These are phyloP conservation scores for Chiridota heheva DNA, from an alignment of 35 echinoderm and acorn worm genomes.

Conservation along the genomic window DNA sequence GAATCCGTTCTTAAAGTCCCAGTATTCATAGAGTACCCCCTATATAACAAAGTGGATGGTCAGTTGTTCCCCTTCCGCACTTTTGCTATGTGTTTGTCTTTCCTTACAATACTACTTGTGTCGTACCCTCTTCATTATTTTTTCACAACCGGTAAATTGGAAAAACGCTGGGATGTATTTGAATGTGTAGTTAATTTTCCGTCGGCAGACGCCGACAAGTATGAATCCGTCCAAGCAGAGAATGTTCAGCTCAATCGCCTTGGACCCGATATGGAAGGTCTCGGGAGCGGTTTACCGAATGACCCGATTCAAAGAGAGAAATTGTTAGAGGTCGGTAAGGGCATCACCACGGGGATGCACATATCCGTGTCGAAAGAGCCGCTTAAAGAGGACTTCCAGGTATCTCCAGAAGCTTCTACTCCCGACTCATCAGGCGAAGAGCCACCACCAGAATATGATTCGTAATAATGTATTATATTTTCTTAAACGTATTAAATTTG, in stretches of 20 bases:
- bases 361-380: slow-evolving; percentile 89
- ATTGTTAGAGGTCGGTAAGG: slow-evolving; percentile 70
- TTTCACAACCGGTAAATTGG: slow-evolving; percentile 45
- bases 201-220: background rate
- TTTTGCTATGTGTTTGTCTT: slow-evolving; percentile 62
- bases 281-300: slow-evolving; percentile 47
- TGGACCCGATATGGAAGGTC: slow-evolving; percentile 50
- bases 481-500: too few species aligned
- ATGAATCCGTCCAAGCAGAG: slow-evolving; percentile 65
- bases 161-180: slow-evolving; percentile 63
- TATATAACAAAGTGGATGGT: slow-evolving; percentile 54
- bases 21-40: slow-evolving; percentile 80
- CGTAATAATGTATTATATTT: too few species aligned
- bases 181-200: slow-evolving; percentile 43
- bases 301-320: slow-evolving; percentile 72
- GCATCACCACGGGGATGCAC: slow-evolving; percentile 53
- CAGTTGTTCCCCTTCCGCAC: slow-evolving; percentile 87
- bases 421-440: slow-evolving; percentile 51
- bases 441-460: slow-evolving; percentile 11
- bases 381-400: slow-evolving; percentile 50
- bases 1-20: slow-evolving; percentile 55
- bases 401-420: slow-evolving; percentile 23
- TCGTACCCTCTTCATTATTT: slow-evolving; percentile 54
- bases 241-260: slow-evolving; percentile 70
- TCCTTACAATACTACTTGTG: slow-evolving; percentile 59